phyloP scores from a whole-genome alignment of 2,113 vertebrate genomes.

The Brachirus orientalis region DNA sequence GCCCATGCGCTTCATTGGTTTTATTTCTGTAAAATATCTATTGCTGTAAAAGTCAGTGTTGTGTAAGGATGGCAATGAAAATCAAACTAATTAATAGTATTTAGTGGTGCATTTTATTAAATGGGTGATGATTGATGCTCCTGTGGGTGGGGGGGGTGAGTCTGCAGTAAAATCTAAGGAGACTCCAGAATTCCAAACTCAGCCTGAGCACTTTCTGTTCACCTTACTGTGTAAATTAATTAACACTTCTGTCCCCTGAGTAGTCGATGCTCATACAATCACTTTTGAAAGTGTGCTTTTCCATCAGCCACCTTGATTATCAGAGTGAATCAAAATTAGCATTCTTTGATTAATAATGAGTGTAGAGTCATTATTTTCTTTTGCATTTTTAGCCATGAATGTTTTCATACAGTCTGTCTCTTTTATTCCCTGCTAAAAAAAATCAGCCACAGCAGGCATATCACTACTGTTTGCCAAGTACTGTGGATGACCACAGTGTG shows the following conservation, averaged over 20 bases:
- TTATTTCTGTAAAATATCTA: too few relatives aligned
- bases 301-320: constrained; percentile 70
- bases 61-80: too few relatives aligned
- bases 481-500: constrained; percentile 20
- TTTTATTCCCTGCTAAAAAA: constrained; percentile 12
- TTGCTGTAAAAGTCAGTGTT: too few relatives aligned
- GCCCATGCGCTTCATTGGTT: too few relatives aligned
- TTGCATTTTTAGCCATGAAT: constrained; percentile 1
- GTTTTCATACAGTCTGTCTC: constrained; percentile 2
- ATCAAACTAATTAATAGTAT: too few relatives aligned
- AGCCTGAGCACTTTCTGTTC: constrained; percentile 25
- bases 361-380: constrained; percentile 20
- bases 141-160: neutral
- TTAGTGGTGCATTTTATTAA: neutral
- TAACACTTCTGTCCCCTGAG: constrained; percentile 55
- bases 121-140: neutral
- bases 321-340: constrained; percentile 65
- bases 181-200: constrained; percentile 22
- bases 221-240: constrained; percentile 65
- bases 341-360: constrained; percentile 66
- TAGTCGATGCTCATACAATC: constrained; percentile 52
- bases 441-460: constrained; percentile 18
- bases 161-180: too few relatives aligned
- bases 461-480: constrained; percentile 10
- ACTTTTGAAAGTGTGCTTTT: constrained; percentile 49